phyloP scores from a whole-genome alignment of 2,113 vertebrate genomes.

The Psilopsiagon aurifrons region DNA sequence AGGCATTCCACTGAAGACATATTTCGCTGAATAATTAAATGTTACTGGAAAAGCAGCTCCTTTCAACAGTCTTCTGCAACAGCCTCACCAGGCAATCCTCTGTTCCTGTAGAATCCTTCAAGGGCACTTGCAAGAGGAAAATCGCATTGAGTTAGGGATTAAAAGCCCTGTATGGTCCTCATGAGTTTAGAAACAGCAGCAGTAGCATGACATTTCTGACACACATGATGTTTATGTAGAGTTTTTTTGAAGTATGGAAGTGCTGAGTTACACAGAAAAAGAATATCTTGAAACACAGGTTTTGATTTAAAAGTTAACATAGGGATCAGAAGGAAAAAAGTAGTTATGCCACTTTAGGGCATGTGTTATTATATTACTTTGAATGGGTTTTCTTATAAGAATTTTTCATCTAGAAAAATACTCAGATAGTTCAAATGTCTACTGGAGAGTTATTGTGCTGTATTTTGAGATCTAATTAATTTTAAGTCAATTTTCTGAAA shows the following conservation, averaged over 20 bases:
- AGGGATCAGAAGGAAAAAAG: background rate
- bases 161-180: background rate
- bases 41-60: background rate
- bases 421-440: background rate
- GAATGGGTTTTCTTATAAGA: background rate
- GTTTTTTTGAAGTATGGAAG: background rate
- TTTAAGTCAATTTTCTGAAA: background rate
- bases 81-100: background rate
- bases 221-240: background rate
- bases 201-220: background rate
- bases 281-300: background rate
- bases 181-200: background rate
- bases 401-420: background rate
- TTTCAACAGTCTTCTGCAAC: conserved; percentile 23
- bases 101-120: background rate
- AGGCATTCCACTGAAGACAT: conserved; percentile 9
- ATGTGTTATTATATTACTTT: background rate
- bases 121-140: background rate
- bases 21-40: conserved; percentile 32
- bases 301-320: background rate
- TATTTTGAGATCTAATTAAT: background rate
- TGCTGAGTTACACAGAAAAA: background rate
- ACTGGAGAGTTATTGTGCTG: background rate
- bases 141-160: background rate
- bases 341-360: background rate